Evolutionary conservation across 2,113 vertebrate species (phyloP).

Genomic region (Clupea harengus): DNA sequence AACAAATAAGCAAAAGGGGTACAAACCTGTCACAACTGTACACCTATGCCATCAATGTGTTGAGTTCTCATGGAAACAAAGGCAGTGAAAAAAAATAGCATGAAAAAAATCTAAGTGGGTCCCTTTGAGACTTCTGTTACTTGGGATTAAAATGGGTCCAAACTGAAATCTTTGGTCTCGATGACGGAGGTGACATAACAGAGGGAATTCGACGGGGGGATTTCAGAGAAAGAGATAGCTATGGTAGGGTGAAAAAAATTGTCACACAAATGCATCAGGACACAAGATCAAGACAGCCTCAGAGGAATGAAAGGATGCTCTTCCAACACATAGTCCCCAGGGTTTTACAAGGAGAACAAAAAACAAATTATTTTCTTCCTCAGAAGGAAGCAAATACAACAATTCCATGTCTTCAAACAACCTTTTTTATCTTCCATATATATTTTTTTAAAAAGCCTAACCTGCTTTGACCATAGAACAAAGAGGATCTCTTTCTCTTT

Average conservation of each 20-base stretch:
- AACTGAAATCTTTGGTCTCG: constrained; percentile 76
- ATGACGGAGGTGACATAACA: constrained; percentile 46
- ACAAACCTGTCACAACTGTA: constrained; percentile 26
- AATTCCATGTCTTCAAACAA: constrained; percentile 36
- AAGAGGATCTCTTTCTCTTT: constrained; percentile 54
- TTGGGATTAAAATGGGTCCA: constrained; percentile 37
- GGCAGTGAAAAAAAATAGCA: constrained; percentile 19
- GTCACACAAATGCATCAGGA: background rate
- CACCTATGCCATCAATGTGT: constrained; percentile 33
- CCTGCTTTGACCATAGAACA: constrained; percentile 52
- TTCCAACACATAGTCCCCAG: background rate
- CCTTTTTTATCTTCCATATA: constrained; percentile 49
- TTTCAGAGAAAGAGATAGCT: background rate
- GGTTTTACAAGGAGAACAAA: background rate
- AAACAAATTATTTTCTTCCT: constrained; percentile 1
- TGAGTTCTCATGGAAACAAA: constrained; percentile 48
- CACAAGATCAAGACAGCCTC: background rate
- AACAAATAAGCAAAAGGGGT: constrained; percentile 3
- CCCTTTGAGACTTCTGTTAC: constrained; percentile 41
- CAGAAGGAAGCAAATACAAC: constrained; percentile 24
- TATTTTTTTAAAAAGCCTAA: constrained; percentile 46
- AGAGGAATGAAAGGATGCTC: background rate
- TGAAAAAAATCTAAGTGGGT: constrained; percentile 31
- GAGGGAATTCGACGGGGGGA: constrained; percentile 26
- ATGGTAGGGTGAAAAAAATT: background rate